Evolutionary conservation across 1,140 invertebrate genomes (phyloP).

Genomic region (Drosophila melanica): DNA sequence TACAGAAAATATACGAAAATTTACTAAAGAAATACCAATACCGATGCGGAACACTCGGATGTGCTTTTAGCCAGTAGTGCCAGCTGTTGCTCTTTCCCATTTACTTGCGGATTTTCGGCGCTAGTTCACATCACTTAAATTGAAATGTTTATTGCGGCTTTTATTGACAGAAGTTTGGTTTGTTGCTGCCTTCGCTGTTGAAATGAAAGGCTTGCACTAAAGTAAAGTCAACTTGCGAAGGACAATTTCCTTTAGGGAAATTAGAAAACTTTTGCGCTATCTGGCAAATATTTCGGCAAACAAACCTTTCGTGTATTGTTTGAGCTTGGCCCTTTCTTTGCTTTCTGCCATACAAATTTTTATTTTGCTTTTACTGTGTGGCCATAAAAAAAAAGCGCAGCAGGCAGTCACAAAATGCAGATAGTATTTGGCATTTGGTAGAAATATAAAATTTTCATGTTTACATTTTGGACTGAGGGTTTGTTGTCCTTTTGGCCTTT

Average conservation of each 20-base stretch:
- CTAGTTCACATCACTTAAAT: conserved; percentile 45
- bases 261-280: conserved; percentile 69
- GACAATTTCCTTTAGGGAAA: conserved; percentile 72
- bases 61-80: conserved; percentile 9
- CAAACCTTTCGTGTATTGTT: conserved; percentile 54
- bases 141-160: conserved; percentile 65
- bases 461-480: conserved; percentile 59
- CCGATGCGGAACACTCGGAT: neutral
- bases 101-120: neutral
- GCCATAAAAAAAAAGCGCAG: conserved; percentile 46
- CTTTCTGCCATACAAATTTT: conserved; percentile 18
- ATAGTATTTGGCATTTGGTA: conserved; percentile 48
- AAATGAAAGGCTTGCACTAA: conserved; percentile 32
- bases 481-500: conserved; percentile 15
- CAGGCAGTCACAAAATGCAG: neutral
- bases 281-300: conserved; percentile 68
- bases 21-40: neutral
- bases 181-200: conserved; percentile 3
- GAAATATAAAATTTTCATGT: conserved; percentile 53
- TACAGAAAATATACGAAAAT: neutral
- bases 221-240: conserved; percentile 26
- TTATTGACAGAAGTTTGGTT: conserved; percentile 33
- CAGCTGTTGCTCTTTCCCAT: conserved; percentile 20
- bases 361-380: conserved; percentile 22
- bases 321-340: conserved; percentile 26